Evolutionary conservation across 2,888 invertebrate genomes (phyloP), one percentile per base, ranked within the genome.

Genomic region (Crossocerus cetratus): DNA sequence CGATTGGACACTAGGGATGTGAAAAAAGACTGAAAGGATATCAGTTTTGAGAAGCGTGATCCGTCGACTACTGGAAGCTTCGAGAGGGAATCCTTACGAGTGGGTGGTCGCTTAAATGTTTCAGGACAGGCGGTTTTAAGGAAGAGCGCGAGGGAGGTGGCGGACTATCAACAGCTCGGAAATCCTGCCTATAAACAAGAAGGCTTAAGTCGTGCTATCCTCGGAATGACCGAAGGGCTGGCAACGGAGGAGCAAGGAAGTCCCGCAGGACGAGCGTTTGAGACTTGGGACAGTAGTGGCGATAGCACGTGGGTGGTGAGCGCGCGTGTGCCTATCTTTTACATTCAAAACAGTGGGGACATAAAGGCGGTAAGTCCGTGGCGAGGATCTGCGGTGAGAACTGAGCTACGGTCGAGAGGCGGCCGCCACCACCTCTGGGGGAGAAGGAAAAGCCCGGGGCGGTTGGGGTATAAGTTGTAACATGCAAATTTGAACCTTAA

Each of bases 401-500:
- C 8, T 32, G 32, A 32, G 32, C 32, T 64, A 59, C 53, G 64
- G 78, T 65, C 78, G 73, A 73, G 74, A 80, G 80, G 82, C 78
- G 76, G 74, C 74, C 72, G 60, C 67, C 78, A 32, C 32, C 32
- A 32, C 32, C 32, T 32, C 8, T 32, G 32, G 32, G 32, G 32
- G 32, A 32, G 32, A 76, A 78, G 71, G 75, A 80, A 77, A 81
- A 75, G 76, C 75, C 69, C 63, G 65, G 75, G 77, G 32, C 32
- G 32, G 81, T 77, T 69, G 82, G 84, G 79, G 80, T 85, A 80
- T 77, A 83, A 83, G 87, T 88, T 88, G 89, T 89, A 89, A 88
- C 88, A 89, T 89, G 89, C 89, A 89, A 89, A 89, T 89, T 89
- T 88, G 86, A 88, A 89, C 88, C 89, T 89, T 87, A 88, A 88